phyloP scores from a whole-genome alignment of 2,888 invertebrate genomes.

The Aspidiotus rigidus region DNA sequence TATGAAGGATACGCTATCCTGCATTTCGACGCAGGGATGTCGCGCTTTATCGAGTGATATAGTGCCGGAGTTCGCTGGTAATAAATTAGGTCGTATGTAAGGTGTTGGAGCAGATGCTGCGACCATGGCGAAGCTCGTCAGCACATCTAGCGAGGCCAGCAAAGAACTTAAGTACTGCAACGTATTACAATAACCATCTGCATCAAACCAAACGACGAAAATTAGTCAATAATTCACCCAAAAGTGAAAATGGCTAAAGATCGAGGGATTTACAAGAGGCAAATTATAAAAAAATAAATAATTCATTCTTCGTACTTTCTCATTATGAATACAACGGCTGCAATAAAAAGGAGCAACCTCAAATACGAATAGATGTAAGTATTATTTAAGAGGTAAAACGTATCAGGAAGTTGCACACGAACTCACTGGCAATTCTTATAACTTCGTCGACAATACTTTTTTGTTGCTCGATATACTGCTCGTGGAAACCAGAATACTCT shows the following conservation, averaged over 20 bases:
- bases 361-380: too few species aligned
- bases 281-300: too few species aligned
- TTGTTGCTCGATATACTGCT: slow-evolving; percentile 73
- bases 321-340: neutral
- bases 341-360: too few species aligned
- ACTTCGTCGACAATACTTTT: slow-evolving; percentile 76
- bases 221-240: too few species aligned
- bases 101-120: slow-evolving; percentile 63
- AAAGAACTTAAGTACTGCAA: slow-evolving; percentile 65
- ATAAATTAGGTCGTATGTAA: slow-evolving; percentile 68
- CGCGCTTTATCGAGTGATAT: slow-evolving; percentile 64
- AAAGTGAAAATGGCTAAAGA: too few species aligned
- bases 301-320: neutral
- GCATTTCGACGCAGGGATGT: slow-evolving; percentile 89
- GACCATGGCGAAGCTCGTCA: slow-evolving; percentile 75
- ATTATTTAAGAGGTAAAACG: neutral
- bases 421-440: slow-evolving; percentile 68
- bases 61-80: slow-evolving; percentile 51
- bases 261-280: too few species aligned
- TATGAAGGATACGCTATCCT: slow-evolving; percentile 78
- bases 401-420: neutral
- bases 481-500: slow-evolving; percentile 58
- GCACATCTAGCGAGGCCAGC: slow-evolving; percentile 76
- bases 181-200: slow-evolving; percentile 75
- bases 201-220: too few species aligned